These are phyloP conservation scores for Eudasyphora cyanicolor DNA, from an alignment of 2,888 invertebrate genomes.

Conservation along the genomic window DNA sequence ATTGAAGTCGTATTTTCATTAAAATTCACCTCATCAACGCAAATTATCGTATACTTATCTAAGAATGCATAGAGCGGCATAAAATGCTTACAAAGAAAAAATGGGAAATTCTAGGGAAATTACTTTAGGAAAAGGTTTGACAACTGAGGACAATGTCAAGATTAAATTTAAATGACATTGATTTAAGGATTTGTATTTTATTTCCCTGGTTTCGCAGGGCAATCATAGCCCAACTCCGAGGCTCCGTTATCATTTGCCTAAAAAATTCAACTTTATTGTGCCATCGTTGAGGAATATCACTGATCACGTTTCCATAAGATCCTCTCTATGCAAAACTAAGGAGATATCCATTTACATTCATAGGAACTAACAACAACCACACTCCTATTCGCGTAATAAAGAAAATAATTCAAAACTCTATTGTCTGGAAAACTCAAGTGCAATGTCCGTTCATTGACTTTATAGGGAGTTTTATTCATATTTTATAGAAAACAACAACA, in stretches of 20 bases:
- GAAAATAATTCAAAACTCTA: neutral
- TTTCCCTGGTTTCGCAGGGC: too few species aligned
- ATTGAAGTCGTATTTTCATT: neutral
- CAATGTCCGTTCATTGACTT: constrained; percentile 61
- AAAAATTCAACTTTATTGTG: neutral
- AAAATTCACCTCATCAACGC: neutral
- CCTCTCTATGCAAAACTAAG: neutral
- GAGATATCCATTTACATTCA: neutral
- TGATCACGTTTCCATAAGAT: neutral
- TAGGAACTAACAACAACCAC: neutral
- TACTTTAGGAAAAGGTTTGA: neutral
- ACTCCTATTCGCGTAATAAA: neutral
- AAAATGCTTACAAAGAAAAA: neutral
- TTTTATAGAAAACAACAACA: neutral
- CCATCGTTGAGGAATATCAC: neutral
- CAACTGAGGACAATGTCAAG: too few species aligned
- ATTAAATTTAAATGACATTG: too few species aligned
- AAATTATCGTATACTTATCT: neutral
- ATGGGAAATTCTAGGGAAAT: neutral
- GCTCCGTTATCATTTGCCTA: too few species aligned
- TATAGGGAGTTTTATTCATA: too few species aligned
- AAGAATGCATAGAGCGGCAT: neutral
- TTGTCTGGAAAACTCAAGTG: constrained; percentile 43
- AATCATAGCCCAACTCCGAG: too few species aligned
- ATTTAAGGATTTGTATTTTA: too few species aligned